phyloP scores from a whole-genome alignment of 2,888 invertebrate genomes.

The Lepidonotus clava region DNA sequence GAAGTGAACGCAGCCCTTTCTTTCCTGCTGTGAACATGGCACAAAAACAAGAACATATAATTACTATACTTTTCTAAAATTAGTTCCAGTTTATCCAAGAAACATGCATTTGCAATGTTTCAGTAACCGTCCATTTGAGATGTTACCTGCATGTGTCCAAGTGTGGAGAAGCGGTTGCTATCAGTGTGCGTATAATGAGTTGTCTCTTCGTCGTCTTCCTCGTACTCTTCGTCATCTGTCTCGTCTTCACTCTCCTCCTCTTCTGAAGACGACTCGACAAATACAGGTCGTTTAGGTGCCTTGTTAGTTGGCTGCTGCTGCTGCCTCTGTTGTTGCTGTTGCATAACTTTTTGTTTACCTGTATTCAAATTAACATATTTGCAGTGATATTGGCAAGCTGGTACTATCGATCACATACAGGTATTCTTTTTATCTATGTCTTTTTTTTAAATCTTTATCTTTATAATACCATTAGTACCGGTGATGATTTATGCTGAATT shows the following conservation, averaged over 20 bases:
- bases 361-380: not conserved
- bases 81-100: too few relatives aligned
- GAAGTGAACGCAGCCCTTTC: too few relatives aligned
- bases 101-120: too few relatives aligned
- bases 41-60: too few relatives aligned
- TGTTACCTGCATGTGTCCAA: not conserved
- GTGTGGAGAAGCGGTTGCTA: not conserved
- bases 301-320: not conserved
- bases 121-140: not conserved
- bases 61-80: too few relatives aligned
- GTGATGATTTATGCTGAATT: too few relatives aligned
- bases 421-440: too few relatives aligned
- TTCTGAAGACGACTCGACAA: not conserved
- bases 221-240: not conserved
- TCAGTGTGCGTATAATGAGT: not conserved
- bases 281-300: not conserved
- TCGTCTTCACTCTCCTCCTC: constrained; percentile 9
- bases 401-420: too few relatives aligned
- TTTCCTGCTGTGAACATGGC: too few relatives aligned
- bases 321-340: not conserved
- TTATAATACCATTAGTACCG: too few relatives aligned
- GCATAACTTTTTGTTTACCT: constrained; percentile 14
- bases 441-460: too few relatives aligned
- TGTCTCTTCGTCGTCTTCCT: not conserved
- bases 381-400: not conserved